Base-by-base conservation (phyloP, 2,888 invertebrate species). In the Megalurothrips usitatus region DNA sequence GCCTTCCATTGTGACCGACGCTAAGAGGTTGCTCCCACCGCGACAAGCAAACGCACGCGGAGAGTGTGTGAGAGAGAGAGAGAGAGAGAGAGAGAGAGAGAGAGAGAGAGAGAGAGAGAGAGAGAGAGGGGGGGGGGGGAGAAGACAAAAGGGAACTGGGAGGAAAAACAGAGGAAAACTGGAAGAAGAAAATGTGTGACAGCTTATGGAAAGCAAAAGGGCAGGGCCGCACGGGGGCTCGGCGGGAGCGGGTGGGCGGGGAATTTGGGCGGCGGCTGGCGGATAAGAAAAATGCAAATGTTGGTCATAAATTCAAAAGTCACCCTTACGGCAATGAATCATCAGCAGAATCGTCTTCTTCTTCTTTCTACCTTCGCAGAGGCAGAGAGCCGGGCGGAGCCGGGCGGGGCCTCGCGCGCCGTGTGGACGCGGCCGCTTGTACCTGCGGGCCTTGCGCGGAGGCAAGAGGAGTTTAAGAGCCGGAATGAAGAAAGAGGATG, bases 211-310 rank as follows among this genome's bases (percentile, higher is more conserved):
- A 58, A n/a, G 58, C n/a, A 43, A 43, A 43, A 43, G 34, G 34
- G 34, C 34, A 43, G 6, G 34, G 34, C 34, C 6, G 2, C 34
- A 43, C 34, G 6, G 58, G 52, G n/a, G 14, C 58, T 58, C 19
- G 52, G 17, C 19, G 58, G n/a, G 58, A 14, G 14, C n/a, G 58
- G 68, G 26, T 9, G 58, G 58, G 58, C 58, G 19, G 14, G 19
- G 4, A 19, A 43, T 43, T 43, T 43, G 58, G 58, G 58, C 17
- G 58, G 58, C 58, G 68, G 26, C 68, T 4, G 68, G 68, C 68
- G 68, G 68, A 75, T 75, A 75, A 75, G 68, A 75, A 75, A 75
- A 26, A 75, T 75, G 68, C 68, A 75, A 75, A 75, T 75, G 68
- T 12, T 26, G 26, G 68, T 12, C 68, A 75, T 75, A 75, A 75